Conservation (phyloP, 2,888 invertebrate genomes). For the Drosophila acutilabella region DNA sequence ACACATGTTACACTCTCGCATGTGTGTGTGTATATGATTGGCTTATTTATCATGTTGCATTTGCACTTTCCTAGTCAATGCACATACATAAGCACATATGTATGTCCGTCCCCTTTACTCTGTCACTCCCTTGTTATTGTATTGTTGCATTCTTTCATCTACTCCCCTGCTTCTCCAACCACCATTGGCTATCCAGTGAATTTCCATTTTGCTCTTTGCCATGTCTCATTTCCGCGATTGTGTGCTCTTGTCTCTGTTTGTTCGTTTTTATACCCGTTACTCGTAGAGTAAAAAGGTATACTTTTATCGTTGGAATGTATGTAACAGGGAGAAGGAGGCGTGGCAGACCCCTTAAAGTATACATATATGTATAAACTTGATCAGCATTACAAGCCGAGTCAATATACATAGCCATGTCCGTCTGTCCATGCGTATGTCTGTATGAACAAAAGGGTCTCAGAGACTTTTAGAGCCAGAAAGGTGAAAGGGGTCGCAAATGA, state of each 20-base stretch:
- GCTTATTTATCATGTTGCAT: slow-evolving; percentile 74
- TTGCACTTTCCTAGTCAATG: slow-evolving; percentile 35
- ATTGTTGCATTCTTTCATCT: not conserved
- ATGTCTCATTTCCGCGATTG: slow-evolving; percentile 20
- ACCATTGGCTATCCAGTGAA: not conserved
- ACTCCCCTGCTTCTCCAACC: not conserved
- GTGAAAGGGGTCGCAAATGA: too few species aligned
- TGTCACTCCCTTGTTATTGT: not conserved
- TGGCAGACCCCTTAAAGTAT: too few species aligned
- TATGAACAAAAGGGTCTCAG: too few species aligned
- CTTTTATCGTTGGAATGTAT: too few species aligned
- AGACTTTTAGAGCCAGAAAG: too few species aligned
- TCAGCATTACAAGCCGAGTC: too few species aligned
- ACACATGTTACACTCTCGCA: not conserved
- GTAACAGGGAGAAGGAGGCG: too few species aligned
- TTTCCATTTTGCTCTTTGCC: not conserved
- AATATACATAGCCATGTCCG: too few species aligned
- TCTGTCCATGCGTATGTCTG: too few species aligned
- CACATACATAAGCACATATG: not conserved
- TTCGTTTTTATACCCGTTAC: too few species aligned
- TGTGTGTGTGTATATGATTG: slow-evolving; percentile 33
- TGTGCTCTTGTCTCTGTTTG: slow-evolving; percentile 27
- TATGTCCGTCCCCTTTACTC: not conserved
- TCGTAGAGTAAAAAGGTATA: too few species aligned
- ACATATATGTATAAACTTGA: too few species aligned